phyloP scores from a whole-genome alignment of 2,797 vertebrate species.

The Anomalospiza imberbis region DNA sequence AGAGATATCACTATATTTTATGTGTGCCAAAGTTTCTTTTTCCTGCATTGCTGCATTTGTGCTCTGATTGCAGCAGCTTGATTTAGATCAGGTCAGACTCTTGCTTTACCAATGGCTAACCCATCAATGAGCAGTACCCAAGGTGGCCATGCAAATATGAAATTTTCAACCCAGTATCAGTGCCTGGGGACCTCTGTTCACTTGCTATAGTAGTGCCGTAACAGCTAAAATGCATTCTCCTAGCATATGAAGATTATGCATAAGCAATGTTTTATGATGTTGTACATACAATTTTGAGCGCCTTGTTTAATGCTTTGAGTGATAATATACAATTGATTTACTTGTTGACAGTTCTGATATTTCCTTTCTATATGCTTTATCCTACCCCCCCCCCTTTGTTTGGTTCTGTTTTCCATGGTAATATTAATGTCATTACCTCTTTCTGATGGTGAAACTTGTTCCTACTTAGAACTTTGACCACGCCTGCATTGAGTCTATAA shows the following conservation, averaged over 20 bases:
- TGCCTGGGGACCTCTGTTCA: background rate
- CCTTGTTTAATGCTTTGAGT: background rate
- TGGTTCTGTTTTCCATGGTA: background rate
- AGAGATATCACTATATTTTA: background rate
- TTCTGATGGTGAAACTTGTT: constrained; percentile 27
- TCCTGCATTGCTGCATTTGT: background rate
- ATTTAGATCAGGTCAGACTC: background rate
- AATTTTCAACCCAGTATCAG: background rate
- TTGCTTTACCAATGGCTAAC: background rate
- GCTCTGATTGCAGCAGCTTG: background rate
- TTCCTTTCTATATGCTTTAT: background rate
- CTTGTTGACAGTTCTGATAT: background rate
- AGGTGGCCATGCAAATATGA: background rate
- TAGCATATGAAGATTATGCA: background rate
- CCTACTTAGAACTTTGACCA: constrained; percentile 82
- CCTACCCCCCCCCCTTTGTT: fast-evolving
- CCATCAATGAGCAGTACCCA: background rate
- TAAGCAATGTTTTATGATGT: background rate
- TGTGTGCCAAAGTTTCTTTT: background rate
- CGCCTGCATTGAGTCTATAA: constrained; percentile 92
- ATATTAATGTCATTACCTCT: background rate
- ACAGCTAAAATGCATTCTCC: background rate
- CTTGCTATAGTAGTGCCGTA: background rate
- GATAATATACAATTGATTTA: background rate
- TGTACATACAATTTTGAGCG: background rate